Evolutionary conservation across 2,113 vertebrate genomes (phyloP), one percentile per base, ranked within the genome.

Genomic region (Myotis brandtii): DNA sequence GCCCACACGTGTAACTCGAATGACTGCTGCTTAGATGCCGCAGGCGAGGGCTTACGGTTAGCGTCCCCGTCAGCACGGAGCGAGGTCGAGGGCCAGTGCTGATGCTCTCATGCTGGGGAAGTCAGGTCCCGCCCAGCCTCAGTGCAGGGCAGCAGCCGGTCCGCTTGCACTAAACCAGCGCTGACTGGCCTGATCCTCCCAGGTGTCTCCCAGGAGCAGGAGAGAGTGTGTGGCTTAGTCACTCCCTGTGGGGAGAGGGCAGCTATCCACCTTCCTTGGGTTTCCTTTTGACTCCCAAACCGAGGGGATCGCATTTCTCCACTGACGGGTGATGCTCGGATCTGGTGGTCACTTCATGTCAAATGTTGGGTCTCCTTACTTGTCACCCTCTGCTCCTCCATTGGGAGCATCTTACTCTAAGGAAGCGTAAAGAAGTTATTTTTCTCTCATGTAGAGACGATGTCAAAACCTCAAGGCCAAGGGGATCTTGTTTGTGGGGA

Each of bases 401-500:
- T 1, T 20, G 84, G 17, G 50, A 80, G 91, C 56, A 40, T 62
- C 25, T 83, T 46, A 18, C 25, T 27, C 73, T 84, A 66, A 18
- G 18, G 75, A 86, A 21, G 25, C 20, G 5, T 75, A 80, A 13
- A 34, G n/a, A 66, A 40, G 27, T 69, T 95, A n/a, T 83, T 98
- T 75, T 97, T 98, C 52, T 98, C 50, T 97, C 67, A 87, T 80
- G 84, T 97, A 99, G 99, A 99, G 99, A 54, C 99, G 99, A 7
- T 99, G 99, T 97, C 99, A 96, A 94, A 99, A 99, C 27, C 98
- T 99, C 40, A 98, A 98, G 94, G 98, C 98, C 93, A 99, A 99
- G 95, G 99, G 98, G 16, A 98, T 99, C 97, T 97, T 99, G 79
- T 99, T 99, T 97, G 99, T 99, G 0, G 99, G 99, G 13, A 99